Base-by-base conservation (phyloP, 2,797 vertebrate genomes). In the Tenualosa ilisha region DNA sequence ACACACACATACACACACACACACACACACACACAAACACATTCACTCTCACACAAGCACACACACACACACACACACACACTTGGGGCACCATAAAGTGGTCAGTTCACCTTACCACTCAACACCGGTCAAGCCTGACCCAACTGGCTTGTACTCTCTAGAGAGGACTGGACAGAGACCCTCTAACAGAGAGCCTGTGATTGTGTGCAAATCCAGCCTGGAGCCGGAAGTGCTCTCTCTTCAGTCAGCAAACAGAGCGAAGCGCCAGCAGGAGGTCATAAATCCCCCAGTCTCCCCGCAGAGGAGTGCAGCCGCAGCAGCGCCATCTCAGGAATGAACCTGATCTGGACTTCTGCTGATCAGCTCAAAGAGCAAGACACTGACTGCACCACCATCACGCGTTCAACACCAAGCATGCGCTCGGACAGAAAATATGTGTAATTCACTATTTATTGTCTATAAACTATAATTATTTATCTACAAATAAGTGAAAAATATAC, bases 21-120 rank as follows among this genome's bases (percentile, higher is more conserved):
- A 72, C 65, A 72, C 65, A 72, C 65, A 72, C 65, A 72, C 65
- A 37, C 65, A 72, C 65, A 46, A n/a, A 46, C 65, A 72, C 65
- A 72, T 12, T 37, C 65, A 72, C 65, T 37, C 65, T 37, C 65
- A 72, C 65, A 72, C 65, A 72, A n/a, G n/a, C 31, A 72, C 12
- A 17, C 24, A 72, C 68, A 75, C 68, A 75, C 68, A 43, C 37
- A 75, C 68, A 75, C 15, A 75, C 31, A 43, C 26, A 75, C 31
- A 37, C 15, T 15, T 17, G 13, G 13, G 37, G 15, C 31, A 75
- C n/a, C 22, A 43, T 43, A 13, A 75, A 15, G 37, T 2, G 7
- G 59, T 63, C 8, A 63, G 59, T 63, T 24, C 59, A 63, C 59
- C n/a, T 63, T n/a, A 63, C 59, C 59, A n/a, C 59, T 63, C 22